Evolutionary conservation across 2,113 vertebrate genomes (phyloP), one percentile per base, ranked within the genome.

Genomic region (Catharus bicknelli): DNA sequence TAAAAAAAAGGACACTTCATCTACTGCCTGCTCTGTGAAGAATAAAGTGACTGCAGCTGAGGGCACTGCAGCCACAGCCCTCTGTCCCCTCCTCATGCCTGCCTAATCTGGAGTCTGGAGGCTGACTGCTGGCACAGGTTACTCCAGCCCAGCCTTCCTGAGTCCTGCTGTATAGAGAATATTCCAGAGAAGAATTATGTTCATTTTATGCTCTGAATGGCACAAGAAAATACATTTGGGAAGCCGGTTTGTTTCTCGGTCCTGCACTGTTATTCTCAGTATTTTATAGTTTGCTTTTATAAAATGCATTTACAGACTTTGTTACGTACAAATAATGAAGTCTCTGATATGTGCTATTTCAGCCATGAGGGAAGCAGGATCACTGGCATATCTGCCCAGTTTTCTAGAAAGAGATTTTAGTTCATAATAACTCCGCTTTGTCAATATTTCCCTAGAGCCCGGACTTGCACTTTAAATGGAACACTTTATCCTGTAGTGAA

Each of bases 401-500:
- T 74, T 68, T 91, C 75, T 67, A 61, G 63, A 90, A 77, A 66
- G 67, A 88, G 23, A 18, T 91, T 91, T 93, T 78, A 90, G 78
- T 81, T 91, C 53, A 63, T 72, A 94, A 86, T 88, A 93, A 77
- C 80, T 73, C 64, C 16, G 66, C 27, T 92, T 95, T 90, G 70
- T 77, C 83, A 93, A 66, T 89, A 86, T 90, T 92, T 86, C 91
- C 62, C 34, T 62, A 70, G 53, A 82, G 74, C n/a, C 36, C 5
- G 3, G 29, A 74, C 59, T 76, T 89, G 51, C 42, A 36, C 81
- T 95, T 94, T 83, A 89, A 93, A 93, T 48, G 17, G 80, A 95
- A 83, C 43, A 70, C 57, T 93, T 87, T 90, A 95, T 92, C 73
- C 53, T 62, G 34, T 38, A 83, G 45, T 83, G 67, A 96, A 92